Evolutionary conservation across 2,888 invertebrate species (phyloP).

Genomic region (Drosophila merina): DNA sequence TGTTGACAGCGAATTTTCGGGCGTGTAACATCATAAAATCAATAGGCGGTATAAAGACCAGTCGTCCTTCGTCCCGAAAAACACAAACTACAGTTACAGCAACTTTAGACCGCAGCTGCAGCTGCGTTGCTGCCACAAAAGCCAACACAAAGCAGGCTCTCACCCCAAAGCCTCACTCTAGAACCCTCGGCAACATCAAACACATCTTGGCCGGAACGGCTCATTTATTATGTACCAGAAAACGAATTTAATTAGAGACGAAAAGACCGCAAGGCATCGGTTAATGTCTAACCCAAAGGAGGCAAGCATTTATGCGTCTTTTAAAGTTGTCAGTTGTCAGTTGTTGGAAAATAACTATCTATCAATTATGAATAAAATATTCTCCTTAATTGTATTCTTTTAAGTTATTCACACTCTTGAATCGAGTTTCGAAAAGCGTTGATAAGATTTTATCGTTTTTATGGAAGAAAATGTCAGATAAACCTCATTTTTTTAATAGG

Average conservation of each 20-base stretch:
- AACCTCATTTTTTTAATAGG: not conserved
- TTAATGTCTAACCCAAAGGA: conserved; percentile 39
- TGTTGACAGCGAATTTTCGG: conserved; percentile 29
- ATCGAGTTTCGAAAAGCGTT: not conserved
- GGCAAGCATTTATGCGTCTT: conserved; percentile 33
- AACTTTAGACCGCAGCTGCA: conserved; percentile 26
- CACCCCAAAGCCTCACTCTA: not conserved
- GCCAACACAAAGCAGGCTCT: conserved; percentile 34
- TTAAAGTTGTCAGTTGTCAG: conserved; percentile 25
- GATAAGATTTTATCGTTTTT: not conserved
- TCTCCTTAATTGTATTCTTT: no score
- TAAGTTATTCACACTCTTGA: not conserved
- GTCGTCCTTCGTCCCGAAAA: not conserved
- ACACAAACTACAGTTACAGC: conserved; percentile 19
- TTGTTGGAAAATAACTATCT: not conserved
- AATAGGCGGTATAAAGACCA: conserved; percentile 14
- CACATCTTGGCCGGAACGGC: conserved; percentile 26
- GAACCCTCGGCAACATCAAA: conserved; percentile 20
- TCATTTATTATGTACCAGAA: conserved; percentile 42
- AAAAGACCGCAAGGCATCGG: conserved; percentile 51
- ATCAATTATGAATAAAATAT: not conserved
- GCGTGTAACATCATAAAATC: conserved; percentile 21
- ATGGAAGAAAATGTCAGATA: not conserved
- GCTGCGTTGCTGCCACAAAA: conserved; percentile 29
- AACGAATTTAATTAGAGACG: conserved; percentile 63